Evolutionary conservation across 2,797 vertebrate species (phyloP), one percentile per base, ranked within the genome.

Genomic region (Siniperca undulata): DNA sequence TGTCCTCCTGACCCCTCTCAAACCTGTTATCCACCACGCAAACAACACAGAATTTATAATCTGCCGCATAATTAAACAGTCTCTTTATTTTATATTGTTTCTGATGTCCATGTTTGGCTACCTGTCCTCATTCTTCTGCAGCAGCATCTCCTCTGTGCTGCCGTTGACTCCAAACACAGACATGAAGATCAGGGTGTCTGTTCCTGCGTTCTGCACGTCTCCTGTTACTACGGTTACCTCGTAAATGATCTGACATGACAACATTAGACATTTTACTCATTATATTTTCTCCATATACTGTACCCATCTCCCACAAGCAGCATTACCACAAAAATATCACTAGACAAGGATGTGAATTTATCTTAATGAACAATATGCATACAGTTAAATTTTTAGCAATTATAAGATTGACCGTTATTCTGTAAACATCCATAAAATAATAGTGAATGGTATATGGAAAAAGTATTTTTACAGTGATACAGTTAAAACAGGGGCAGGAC

Each of bases 101-200:
- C 5, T 2, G 13, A 42, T 4, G 16, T 36, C 12, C 11, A 38
- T 22, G 36, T 66, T 24, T 7, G 7, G 3, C 53, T 58, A 99
- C 99, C 99, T 97, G 95, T 97, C 96, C 86, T 97, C 98, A 22
- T 97, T 97, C 94, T 99, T 99, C 44, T 96, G 95, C 85, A 99
- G 95, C 70, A 94, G 92, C 83, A 98, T 96, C 92, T 99, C 99
- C 84, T 98, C 97, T 0, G 97, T 97, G 87, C 93, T 97, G 61
- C 99, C 99, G 0, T 97, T 97, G 92, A 95, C 95, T 83, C 98
- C 98, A 3, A 98, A 99, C 79, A 98, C 96, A 22, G 95, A 96
- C 95, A 99, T 96, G 86, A 95, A 99, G 91, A 98, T 97, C 76
- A 82, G 94, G 27, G 97, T 95, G 48, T 99, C 98, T 0, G 98